A percentile compares a stretch with the other conserved stretches of the same genome.
Evolutionary conservation across 2,113 vertebrate genomes (phyloP).

Genomic region (Nothoprocta pentlandii): DNA sequence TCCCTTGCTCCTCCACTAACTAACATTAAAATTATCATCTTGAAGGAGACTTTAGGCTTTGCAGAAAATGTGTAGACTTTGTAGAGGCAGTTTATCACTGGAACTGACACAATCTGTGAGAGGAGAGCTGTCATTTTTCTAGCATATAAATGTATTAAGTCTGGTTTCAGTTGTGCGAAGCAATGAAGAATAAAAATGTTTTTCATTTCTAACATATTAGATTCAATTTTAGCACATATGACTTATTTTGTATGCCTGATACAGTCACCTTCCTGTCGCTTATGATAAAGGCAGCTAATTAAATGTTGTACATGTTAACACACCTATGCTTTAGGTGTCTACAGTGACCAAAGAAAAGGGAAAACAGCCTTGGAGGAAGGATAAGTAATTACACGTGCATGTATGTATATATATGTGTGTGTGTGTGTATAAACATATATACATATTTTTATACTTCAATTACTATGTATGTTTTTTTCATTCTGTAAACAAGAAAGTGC

Average conservation of each 20-base stretch:
- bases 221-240: background rate
- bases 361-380: background rate
- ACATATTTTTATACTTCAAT: background rate
- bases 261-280: background rate
- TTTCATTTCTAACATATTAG: background rate
- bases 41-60: background rate
- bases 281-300: background rate
- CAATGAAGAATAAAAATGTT: background rate
- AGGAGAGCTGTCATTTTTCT: background rate
- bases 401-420: no score
- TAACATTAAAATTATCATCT: background rate
- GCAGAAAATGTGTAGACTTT: background rate
- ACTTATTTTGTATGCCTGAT: background rate
- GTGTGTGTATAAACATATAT: background rate
- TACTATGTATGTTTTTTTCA: background rate
- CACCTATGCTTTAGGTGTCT: background rate
- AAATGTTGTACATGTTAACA: background rate
- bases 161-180: background rate
- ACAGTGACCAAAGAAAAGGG: background rate
- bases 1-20: background rate
- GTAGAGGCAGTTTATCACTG: background rate
- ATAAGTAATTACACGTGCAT: background rate
- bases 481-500: background rate
- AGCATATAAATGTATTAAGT: background rate
- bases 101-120: background rate